Percentiles rank a stretch among this genome's conserved stretches.
phyloP scores from a whole-genome alignment of 1,140 invertebrate species.

The Nasonia giraulti region DNA sequence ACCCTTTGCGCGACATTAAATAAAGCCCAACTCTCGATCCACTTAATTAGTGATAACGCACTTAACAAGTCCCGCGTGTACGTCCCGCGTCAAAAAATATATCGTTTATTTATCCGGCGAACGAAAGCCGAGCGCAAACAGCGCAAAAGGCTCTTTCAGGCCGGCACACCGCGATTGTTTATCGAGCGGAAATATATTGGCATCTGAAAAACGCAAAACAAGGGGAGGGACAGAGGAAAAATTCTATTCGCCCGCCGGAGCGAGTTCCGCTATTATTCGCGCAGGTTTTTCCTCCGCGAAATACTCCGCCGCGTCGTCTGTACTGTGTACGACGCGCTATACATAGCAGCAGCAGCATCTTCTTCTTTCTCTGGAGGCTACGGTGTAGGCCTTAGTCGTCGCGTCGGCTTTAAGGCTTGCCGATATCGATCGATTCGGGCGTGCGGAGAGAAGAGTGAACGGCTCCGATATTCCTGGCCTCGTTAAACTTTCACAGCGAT shows the following conservation, averaged over 20 bases:
- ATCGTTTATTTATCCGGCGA: not conserved
- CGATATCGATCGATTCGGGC: constrained; percentile 40
- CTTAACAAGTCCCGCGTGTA: not conserved
- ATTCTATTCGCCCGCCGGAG: not conserved
- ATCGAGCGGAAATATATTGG: not conserved
- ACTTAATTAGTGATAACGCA: not conserved
- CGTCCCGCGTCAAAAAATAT: not conserved
- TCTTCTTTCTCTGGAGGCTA: not conserved
- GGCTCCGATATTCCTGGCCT: constrained; percentile 43
- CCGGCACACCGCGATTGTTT: not conserved
- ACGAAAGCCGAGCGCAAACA: not conserved
- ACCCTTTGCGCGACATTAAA: not conserved
- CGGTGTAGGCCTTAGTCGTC: not conserved
- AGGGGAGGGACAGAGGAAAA: not conserved
- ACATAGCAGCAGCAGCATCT: not conserved
- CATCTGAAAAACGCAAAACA: not conserved
- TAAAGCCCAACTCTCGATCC: not conserved
- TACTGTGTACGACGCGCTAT: not conserved
- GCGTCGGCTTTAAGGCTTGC: constrained; percentile 9
- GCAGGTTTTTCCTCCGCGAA: constrained; percentile 5
- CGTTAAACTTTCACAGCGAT: constrained; percentile 49
- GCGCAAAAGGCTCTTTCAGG: not conserved
- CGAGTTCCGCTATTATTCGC: not conserved
- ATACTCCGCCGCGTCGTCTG: not conserved
- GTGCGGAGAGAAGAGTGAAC: not conserved